phyloP scores from a whole-genome alignment of 2,888 invertebrate species.

The Mantis religiosa region DNA sequence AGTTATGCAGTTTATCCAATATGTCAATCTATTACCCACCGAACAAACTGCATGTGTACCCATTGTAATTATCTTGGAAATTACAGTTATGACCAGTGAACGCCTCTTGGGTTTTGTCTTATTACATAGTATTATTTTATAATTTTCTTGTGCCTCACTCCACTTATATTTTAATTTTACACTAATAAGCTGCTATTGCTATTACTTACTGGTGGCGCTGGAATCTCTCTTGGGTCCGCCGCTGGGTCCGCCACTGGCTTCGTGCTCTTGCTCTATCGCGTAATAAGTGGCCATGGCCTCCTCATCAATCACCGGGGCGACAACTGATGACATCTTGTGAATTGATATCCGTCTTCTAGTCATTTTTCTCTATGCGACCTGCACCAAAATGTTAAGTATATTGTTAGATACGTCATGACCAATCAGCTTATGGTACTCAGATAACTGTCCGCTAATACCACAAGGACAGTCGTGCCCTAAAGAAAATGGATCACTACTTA shows the following conservation, averaged over 20 bases:
- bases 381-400: neutral
- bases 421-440: neutral
- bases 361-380: neutral
- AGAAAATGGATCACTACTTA: neutral
- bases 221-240: neutral
- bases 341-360: neutral
- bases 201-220: neutral
- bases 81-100: too few species aligned
- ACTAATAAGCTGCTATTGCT: neutral
- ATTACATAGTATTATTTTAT: too few species aligned
- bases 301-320: neutral
- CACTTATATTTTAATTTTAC: neutral
- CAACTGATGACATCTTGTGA: neutral
- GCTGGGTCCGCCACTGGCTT: neutral
- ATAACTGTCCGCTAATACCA: neutral
- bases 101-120: too few species aligned
- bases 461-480: neutral
- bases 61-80: too few species aligned
- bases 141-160: neutral
- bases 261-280: conserved; percentile 9
- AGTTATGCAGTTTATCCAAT: too few species aligned
- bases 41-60: too few species aligned
- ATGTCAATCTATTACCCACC: too few species aligned
- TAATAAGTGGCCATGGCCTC: conserved; percentile 17
- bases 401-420: neutral